Percentiles rank a stretch among this genome's conserved stretches.
Conservation (phyloP, 2,113 vertebrate species). For the Dipodomys spectabilis region DNA sequence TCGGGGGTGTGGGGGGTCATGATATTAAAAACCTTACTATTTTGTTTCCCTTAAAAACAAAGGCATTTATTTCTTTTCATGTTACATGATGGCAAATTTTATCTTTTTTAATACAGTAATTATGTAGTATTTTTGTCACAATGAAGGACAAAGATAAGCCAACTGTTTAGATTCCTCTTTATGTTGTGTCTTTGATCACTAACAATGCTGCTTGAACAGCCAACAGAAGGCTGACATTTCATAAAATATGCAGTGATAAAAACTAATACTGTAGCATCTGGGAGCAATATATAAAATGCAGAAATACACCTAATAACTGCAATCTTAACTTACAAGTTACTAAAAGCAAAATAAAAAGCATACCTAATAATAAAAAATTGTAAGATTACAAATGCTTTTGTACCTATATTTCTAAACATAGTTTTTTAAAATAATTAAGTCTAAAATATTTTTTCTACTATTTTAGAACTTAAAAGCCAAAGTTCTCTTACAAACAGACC, state of each 20-base stretch:
- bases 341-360: conserved; percentile 88
- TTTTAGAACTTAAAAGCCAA: conserved; percentile 78
- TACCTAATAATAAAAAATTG: conserved; percentile 82
- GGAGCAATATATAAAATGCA: conserved; percentile 92
- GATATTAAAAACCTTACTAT: conserved; percentile 62
- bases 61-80: conserved; percentile 73
- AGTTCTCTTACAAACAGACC: conserved; percentile 72
- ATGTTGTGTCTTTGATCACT: conserved; percentile 93
- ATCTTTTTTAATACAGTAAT: conserved; percentile 84
- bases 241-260: conserved; percentile 95
- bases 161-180: conserved; percentile 91
- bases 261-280: conserved; percentile 93
- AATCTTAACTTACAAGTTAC: conserved; percentile 92
- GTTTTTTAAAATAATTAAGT: conserved; percentile 79
- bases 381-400: conserved; percentile 77
- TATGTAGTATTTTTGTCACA: conserved; percentile 88
- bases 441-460: conserved; percentile 69
- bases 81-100: conserved; percentile 73
- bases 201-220: conserved; percentile 91
- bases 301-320: conserved; percentile 93
- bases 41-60: conserved; percentile 73
- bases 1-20: background rate
- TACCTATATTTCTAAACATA: conserved; percentile 76
- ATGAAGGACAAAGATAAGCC: conserved; percentile 90
- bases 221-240: conserved; percentile 94